These are phyloP conservation scores for Oryzias woworae DNA, from an alignment of 2,113 vertebrate species.

Conservation along the genomic window DNA sequence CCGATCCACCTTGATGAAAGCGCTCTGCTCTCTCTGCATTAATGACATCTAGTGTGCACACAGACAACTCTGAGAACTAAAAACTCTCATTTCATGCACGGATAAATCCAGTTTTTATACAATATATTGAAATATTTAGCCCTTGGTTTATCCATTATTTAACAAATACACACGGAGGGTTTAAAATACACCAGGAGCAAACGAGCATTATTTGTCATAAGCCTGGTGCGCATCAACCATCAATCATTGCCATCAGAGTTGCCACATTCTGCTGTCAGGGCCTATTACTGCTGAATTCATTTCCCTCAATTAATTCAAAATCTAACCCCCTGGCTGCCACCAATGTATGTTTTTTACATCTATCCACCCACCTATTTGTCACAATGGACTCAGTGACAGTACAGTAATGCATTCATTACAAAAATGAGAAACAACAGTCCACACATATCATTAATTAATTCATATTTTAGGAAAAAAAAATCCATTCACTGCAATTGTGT, in stretches of 20 bases:
- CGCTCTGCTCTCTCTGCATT: neutral
- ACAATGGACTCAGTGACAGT: constrained; percentile 80
- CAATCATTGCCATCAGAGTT: constrained; percentile 78
- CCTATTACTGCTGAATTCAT: constrained; percentile 81
- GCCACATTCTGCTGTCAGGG: constrained; percentile 77
- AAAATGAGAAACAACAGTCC: constrained; percentile 76
- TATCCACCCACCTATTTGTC: constrained; percentile 81
- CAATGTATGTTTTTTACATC: constrained; percentile 76
- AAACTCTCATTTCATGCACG: neutral
- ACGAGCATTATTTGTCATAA: constrained; percentile 73
- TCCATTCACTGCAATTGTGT: constrained; percentile 15
- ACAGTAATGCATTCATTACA: constrained; percentile 81
- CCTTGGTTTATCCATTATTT: constrained; percentile 57
- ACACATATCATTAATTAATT: constrained; percentile 78
- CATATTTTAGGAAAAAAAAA: constrained; percentile 53
- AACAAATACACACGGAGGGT: constrained; percentile 59
- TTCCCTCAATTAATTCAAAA: constrained; percentile 83
- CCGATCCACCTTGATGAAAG: constrained; percentile 32
- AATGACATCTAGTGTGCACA: neutral
- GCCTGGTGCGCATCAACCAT: constrained; percentile 74
- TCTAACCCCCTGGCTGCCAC: constrained; percentile 75
- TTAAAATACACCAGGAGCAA: constrained; percentile 59
- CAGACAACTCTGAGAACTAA: neutral
- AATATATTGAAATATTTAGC: constrained; percentile 23
- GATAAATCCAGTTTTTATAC: constrained; percentile 18